These are phyloP conservation scores for Vireo griseus DNA, from an alignment of 2,797 vertebrate genomes.

Conservation along the genomic window DNA sequence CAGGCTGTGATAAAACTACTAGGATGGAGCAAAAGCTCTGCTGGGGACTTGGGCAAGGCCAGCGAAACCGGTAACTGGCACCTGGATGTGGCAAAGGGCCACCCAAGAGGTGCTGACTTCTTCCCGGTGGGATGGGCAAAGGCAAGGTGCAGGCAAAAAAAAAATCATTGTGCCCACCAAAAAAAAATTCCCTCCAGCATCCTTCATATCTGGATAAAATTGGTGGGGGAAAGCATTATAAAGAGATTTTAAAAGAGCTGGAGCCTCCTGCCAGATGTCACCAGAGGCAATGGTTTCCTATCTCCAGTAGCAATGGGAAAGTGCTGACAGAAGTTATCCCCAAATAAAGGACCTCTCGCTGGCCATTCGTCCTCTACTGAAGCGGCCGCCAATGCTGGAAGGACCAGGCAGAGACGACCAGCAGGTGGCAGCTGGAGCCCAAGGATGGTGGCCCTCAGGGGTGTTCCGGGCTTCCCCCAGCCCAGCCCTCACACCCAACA, in stretches of 20 bases:
- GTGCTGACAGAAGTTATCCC: neutral
- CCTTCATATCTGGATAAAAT: neutral
- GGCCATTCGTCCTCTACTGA: fast-evolving
- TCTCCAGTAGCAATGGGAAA: neutral
- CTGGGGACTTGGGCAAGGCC: neutral
- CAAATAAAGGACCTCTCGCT: neutral
- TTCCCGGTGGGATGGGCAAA: fast-evolving
- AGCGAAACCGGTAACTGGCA: neutral
- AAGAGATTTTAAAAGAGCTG: neutral
- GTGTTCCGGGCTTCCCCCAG: fast-evolving
- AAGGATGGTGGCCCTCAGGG: neutral
- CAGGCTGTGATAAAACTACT: neutral
- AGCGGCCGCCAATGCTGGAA: fast-evolving
- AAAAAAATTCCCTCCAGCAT: neutral
- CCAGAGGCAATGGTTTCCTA: neutral
- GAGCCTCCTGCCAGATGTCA: neutral
- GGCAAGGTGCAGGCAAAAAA: neutral
- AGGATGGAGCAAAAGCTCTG: neutral
- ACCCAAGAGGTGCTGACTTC: neutral
- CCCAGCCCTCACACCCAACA: neutral
- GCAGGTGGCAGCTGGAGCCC: neutral
- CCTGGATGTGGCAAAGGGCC: neutral
- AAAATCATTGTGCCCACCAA: neutral
- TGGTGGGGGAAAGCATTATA: neutral
- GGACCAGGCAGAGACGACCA: neutral